A percentile compares a stretch with the other conserved stretches of the same genome.
Conservation (phyloP, 1,140 invertebrate species). For the Drosophila orosa region DNA sequence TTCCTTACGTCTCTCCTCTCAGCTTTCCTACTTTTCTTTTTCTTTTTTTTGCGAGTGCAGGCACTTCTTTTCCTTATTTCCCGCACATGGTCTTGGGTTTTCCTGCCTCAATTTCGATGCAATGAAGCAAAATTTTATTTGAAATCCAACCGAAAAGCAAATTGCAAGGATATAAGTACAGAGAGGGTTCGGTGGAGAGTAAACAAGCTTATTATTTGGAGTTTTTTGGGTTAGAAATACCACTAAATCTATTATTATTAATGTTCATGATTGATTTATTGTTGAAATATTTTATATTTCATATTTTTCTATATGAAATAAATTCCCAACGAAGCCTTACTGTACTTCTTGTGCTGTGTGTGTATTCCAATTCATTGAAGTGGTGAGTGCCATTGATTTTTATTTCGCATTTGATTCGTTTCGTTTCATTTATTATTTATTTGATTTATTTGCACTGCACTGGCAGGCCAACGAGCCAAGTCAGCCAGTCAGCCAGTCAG, state of each 20-base stretch:
- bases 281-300: background rate
- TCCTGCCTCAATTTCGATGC: slow-evolving; percentile 76
- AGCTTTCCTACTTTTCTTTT: background rate
- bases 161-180: slow-evolving; percentile 52
- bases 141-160: slow-evolving; percentile 79
- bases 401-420: slow-evolving; percentile 80
- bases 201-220: background rate
- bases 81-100: slow-evolving; percentile 25
- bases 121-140: slow-evolving; percentile 81
- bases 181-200: background rate
- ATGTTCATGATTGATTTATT: no score
- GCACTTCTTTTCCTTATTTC: slow-evolving; percentile 4
- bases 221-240: background rate
- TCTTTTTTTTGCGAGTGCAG: slow-evolving; percentile 12
- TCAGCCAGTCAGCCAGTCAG: background rate
- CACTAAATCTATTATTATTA: background rate
- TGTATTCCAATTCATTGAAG: slow-evolving; percentile 75
- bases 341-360: slow-evolving; percentile 13
- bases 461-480: slow-evolving; percentile 9
- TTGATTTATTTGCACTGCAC: slow-evolving; percentile 78
- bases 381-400: slow-evolving; percentile 79
- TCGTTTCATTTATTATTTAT: slow-evolving; percentile 82
- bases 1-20: background rate
- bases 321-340: background rate
- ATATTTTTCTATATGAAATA: no score